Evolutionary conservation across 2,797 vertebrate species (phyloP).

Genomic region (Cichlasoma orientale): DNA sequence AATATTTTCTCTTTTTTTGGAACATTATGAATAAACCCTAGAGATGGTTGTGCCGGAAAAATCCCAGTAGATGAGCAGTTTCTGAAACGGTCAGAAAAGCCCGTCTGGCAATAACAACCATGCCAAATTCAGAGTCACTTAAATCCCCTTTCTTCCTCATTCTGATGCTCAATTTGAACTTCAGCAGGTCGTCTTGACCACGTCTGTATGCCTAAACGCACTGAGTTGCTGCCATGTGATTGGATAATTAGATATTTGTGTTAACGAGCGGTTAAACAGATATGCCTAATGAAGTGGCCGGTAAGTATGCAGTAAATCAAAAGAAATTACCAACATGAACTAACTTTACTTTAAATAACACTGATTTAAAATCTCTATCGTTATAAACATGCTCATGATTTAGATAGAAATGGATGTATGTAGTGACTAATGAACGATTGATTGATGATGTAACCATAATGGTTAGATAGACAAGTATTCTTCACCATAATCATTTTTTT

Average conservation of each 20-base stretch:
- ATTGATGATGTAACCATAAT: neutral
- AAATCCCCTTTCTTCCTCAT: neutral
- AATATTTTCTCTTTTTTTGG: neutral
- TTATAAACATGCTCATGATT: neutral
- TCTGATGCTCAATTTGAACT: neutral
- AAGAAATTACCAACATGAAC: no score
- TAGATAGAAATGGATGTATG: neutral
- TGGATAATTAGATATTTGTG: neutral
- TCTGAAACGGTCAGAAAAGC: neutral
- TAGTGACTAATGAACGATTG: neutral
- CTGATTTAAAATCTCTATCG: no score
- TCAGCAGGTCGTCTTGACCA: neutral
- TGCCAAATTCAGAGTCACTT: neutral
- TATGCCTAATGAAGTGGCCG: neutral
- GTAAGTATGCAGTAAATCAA: neutral
- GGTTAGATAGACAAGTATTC: neutral
- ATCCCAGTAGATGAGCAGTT: neutral
- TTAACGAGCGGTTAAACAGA: neutral
- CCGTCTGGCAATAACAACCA: neutral
- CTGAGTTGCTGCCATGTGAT: no score
- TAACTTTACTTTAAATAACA: no score
- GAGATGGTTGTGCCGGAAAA: neutral
- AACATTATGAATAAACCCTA: neutral
- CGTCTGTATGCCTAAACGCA: neutral
- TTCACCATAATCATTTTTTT: neutral